A percentile compares a stretch with the other conserved stretches of the same genome.
Evolutionary conservation across 2,113 vertebrate species (phyloP).

Genomic region (Melanerpes aurifrons): DNA sequence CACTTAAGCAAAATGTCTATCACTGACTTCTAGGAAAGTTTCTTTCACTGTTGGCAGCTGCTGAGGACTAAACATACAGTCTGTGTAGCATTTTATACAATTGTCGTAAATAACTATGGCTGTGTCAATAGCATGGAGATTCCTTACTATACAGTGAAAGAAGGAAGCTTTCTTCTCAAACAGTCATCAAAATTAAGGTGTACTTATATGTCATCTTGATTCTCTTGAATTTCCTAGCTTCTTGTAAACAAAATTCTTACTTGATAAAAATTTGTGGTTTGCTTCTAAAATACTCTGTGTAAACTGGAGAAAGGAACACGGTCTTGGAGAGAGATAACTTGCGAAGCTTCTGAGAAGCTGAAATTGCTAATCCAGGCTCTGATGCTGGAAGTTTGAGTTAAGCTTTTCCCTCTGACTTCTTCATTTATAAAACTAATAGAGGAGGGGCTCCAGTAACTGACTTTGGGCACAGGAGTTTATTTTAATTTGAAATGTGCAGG

Average conservation of each 20-base stretch:
- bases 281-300: background rate
- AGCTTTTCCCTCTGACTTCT: background rate
- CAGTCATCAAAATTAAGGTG: slow-evolving; percentile 56
- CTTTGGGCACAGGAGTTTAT: background rate
- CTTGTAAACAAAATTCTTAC: slow-evolving; percentile 22
- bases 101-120: background rate
- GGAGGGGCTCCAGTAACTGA: background rate
- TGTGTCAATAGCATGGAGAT: background rate
- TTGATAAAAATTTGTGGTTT: slow-evolving; percentile 24
- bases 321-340: background rate
- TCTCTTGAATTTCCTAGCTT: slow-evolving; percentile 40
- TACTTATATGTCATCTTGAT: background rate
- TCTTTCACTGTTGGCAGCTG: background rate
- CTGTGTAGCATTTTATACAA: background rate
- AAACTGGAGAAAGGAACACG: background rate
- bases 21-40: slow-evolving; percentile 11
- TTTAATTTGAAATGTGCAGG: background rate
- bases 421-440: background rate
- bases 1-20: background rate
- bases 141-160: background rate
- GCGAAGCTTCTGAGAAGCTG: background rate
- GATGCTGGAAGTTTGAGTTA: background rate
- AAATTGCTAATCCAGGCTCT: background rate
- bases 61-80: background rate
- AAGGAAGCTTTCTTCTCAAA: slow-evolving; percentile 1